Base-by-base conservation (phyloP, 1,140 invertebrate species). In the Leptonema lineaticorne region DNA sequence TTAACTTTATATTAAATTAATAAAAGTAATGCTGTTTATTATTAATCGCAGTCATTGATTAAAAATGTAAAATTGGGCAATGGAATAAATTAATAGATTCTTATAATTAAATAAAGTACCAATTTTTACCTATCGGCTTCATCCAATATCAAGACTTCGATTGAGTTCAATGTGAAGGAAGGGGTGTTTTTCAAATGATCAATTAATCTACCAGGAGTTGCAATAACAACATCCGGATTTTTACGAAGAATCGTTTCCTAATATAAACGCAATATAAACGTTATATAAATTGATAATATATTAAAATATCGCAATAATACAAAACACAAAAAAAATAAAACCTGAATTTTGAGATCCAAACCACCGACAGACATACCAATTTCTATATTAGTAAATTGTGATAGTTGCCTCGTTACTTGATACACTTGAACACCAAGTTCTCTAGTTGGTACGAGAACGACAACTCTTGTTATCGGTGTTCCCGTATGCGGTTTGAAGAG, bases 171-270 rank as follows among this genome's bases (percentile, higher is more conserved):
- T 20, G 86, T 89, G 78, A 99, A 99, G 11, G 90, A 92, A 0
- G 95, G 95, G 1, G 96, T 93, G 81, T 98, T 97, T 75, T 92
- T 88, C n/a, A 98, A 84, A 83, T 98, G 96, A 83, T 99, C 97
- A 58, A 99, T 97, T 5, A 99, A 85, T 73, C 97, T 87, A 68
- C 97, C 97, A 0, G 97, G 97, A 0, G 97, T 99, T 11, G 97
- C 97, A 77, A 99, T 97, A 1, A 99, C 95, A 74, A 99, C 89
- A 80, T 99, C 97, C 0, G 97, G 97, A 77, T 92, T 93, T 72
- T 91, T 89, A 41, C 96, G 85, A 24, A 98, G 81, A 24, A 94
- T 88, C 67, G 88, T 86, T 86, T 98, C 96, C 85, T 91, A 77
- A 74, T 64, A 30, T 4, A 46, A 48, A 63, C 18, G n/a, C 20